phyloP scores from a whole-genome alignment of 2,113 vertebrate species.

The Chaetura pelagica region DNA sequence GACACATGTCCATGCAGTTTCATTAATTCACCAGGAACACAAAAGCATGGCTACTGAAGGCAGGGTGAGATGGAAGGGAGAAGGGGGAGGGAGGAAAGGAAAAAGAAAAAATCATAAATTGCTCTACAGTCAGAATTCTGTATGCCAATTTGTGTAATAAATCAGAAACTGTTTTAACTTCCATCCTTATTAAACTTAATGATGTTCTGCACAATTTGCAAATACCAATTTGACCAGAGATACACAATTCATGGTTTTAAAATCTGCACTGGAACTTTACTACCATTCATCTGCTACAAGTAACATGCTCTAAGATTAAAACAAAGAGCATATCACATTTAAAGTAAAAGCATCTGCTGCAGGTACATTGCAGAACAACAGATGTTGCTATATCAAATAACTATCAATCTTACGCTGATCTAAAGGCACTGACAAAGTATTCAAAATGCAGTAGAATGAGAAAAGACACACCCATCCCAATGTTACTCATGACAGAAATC shows the following conservation, averaged over 20 bases:
- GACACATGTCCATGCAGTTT: neutral
- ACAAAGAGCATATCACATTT: constrained; percentile 54
- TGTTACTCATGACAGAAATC: neutral
- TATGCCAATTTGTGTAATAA: neutral
- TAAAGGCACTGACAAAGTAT: constrained; percentile 24
- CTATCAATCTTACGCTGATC: constrained; percentile 63
- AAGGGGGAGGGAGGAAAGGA: too few relatives aligned
- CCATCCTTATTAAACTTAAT: constrained; percentile 48
- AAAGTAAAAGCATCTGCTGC: constrained; percentile 73
- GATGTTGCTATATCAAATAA: constrained; percentile 71
- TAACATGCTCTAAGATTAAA: constrained; percentile 36
- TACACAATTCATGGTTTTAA: neutral
- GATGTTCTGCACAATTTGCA: neutral
- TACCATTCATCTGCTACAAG: constrained; percentile 19
- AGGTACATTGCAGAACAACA: constrained; percentile 57
- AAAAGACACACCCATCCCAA: neutral
- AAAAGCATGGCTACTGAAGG: neutral
- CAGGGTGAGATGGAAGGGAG: neutral
- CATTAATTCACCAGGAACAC: neutral
- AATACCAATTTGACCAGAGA: constrained; percentile 19
- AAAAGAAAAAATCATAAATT: neutral
- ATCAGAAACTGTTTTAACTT: constrained; percentile 11
- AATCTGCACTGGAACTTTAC: neutral
- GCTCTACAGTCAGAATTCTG: neutral
- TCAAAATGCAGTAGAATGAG: constrained; percentile 36